Base-by-base conservation (phyloP, 2,113 vertebrate species). In the Semicossyphus pulcher region DNA sequence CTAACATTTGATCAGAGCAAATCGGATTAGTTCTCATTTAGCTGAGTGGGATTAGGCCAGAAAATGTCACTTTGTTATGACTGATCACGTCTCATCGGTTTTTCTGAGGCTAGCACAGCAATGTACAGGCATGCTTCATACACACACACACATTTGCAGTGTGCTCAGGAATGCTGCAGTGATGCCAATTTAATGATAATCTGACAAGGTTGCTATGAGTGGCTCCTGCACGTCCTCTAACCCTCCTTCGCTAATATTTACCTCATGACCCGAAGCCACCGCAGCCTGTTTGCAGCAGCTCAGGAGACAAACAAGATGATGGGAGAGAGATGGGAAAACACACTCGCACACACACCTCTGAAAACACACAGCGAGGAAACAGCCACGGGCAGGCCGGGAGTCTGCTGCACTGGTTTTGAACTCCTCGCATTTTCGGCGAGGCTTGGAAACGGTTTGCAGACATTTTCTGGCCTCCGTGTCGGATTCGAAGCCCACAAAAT, bases 11-110 rank as follows among this genome's bases (percentile, higher is more conserved):
- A 91, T 91, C 88, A 80, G 81, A 76, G 86, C 84, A 91, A 92
- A 92, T 92, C 84, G 86, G 91, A 91, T 91, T 92, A 90, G 79
- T 26, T 77, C 87, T 91, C 85, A 92, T 92, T 91, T 91, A 90
- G 83, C 81, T 86, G 91, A 92, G 91, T 92, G 90, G 89, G 90
- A 91, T 91, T 90, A 89, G 16, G 53, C 45, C 72, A 47, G 70
- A 87, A 92, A 91, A 92, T 92, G 91, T 91, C 88, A 89, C 84
- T 91, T 89, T 90, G 88, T 91, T 92, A 92, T 92, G 91, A 90
- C 85, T 81, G 88, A 90, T 90, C 89, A 90, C 91, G 86, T 89
- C 83, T 83, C 83, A 26, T 84, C 56, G 44, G 36, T 81, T 84
- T 57, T 79, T 76, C 80, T 62, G 53, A 26, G 62, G 52, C 72